These are phyloP conservation scores for Saturnia pavonia DNA, from an alignment of 2,888 invertebrate genomes.

Conservation along the genomic window DNA sequence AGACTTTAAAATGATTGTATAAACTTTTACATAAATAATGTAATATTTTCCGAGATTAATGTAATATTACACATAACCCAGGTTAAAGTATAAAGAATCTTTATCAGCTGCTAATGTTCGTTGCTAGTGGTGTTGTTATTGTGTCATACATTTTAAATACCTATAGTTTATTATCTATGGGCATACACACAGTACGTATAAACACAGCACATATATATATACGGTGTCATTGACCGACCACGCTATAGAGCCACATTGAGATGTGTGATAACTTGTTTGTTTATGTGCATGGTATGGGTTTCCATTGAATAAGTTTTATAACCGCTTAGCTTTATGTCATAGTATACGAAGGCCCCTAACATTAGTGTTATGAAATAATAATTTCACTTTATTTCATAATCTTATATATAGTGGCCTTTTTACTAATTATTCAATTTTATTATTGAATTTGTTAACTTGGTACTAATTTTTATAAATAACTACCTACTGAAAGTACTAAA, in stretches of 20 bases:
- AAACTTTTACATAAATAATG: background rate
- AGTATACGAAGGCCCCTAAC: background rate
- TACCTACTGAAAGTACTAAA: too few relatives aligned
- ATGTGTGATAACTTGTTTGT: conserved; percentile 21
- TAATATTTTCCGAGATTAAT: background rate
- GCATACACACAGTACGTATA: too few relatives aligned
- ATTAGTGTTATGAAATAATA: background rate
- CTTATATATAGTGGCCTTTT: background rate
- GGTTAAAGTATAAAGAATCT: conserved; percentile 12
- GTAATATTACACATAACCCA: background rate
- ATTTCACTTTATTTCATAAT: background rate
- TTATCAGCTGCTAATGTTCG: background rate
- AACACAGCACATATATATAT: too few relatives aligned
- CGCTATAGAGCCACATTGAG: background rate
- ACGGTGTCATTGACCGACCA: conserved; percentile 35
- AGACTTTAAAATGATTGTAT: conserved; percentile 30
- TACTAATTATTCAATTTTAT: background rate
- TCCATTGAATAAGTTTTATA: conserved; percentile 16
- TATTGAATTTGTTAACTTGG: background rate
- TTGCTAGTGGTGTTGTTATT: background rate
- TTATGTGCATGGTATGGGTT: conserved; percentile 23
- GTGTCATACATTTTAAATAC: background rate
- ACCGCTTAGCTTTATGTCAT: conserved; percentile 23
- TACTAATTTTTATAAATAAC: background rate
- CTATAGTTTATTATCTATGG: background rate